phyloP scores from a whole-genome alignment of 2,888 invertebrate genomes.

The Beris morrisii region DNA sequence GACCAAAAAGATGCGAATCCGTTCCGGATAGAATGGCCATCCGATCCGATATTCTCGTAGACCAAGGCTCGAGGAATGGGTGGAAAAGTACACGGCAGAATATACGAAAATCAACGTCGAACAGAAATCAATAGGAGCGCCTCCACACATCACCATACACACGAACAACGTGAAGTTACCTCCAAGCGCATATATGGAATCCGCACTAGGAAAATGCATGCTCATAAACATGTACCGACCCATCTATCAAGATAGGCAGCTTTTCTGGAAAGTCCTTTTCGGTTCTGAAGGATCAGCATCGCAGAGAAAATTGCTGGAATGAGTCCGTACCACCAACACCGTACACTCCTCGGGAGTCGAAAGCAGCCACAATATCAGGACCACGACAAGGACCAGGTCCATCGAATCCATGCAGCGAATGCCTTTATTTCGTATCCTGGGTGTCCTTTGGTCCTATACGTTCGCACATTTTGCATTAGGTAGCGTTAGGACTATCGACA shows the following conservation, averaged over 20 bases:
- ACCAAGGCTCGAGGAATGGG: constrained; percentile 30
- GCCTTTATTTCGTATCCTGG: constrained; percentile 31
- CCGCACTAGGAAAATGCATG: constrained; percentile 32
- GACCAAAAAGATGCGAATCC: constrained; percentile 37
- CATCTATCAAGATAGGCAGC: constrained; percentile 39
- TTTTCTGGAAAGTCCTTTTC: constrained; percentile 21
- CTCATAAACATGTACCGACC: constrained; percentile 36
- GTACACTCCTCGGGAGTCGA: neutral
- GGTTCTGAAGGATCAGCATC: constrained; percentile 31
- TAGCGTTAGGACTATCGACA: constrained; percentile 26
- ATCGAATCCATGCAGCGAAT: constrained; percentile 16
- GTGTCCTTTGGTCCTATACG: constrained; percentile 34
- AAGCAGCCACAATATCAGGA: constrained; percentile 15
- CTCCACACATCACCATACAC: constrained; percentile 10
- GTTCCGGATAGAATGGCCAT: constrained; percentile 9
- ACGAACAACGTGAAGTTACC: constrained; percentile 21
- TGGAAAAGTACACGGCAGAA: constrained; percentile 20
- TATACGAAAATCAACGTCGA: constrained; percentile 36
- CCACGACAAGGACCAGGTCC: constrained; percentile 20
- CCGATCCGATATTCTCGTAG: constrained; percentile 15
- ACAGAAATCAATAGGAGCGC: constrained; percentile 37
- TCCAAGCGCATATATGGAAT: constrained; percentile 18
- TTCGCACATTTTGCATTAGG: constrained; percentile 28
- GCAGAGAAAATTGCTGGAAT: neutral
- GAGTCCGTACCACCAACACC: neutral